phyloP scores from a whole-genome alignment of 2,797 vertebrate species.

The Poeciliopsis presidionis region DNA sequence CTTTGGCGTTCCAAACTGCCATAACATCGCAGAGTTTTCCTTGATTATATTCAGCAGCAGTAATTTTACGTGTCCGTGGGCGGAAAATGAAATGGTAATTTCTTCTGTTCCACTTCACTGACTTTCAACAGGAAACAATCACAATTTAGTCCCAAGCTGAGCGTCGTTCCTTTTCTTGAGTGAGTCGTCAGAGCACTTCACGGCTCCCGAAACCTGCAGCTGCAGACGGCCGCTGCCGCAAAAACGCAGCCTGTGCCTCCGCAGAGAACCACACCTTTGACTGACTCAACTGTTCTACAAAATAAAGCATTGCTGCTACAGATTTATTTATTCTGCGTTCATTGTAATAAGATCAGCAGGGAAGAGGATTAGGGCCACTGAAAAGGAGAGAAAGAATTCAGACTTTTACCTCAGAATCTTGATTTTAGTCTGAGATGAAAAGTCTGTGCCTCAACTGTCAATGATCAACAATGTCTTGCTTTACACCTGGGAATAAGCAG shows the following conservation, averaged over 20 bases:
- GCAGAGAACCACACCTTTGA: not conserved
- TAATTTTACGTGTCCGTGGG: conserved; percentile 12
- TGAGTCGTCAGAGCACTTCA: conserved; percentile 11
- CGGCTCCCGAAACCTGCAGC: conserved; percentile 2
- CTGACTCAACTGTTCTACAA: not conserved
- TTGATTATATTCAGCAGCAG: conserved; percentile 8
- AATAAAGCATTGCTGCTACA: not conserved
- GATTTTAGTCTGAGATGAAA: too few species aligned
- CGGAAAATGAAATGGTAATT: conserved; percentile 23
- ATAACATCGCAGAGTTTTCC: conserved; percentile 28
- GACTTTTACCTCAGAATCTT: too few species aligned
- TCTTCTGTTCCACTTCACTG: conserved; percentile 22
- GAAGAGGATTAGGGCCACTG: too few species aligned
- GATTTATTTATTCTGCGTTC: not conserved
- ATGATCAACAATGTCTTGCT: not conserved
- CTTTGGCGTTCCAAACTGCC: conserved; percentile 28
- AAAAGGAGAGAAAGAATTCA: too few species aligned
- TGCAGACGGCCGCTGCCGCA: not conserved
- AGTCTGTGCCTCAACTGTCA: not conserved
- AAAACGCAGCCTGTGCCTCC: not conserved
- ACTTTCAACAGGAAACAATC: conserved; percentile 30
- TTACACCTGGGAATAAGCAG: not conserved
- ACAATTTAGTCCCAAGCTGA: conserved; percentile 20
- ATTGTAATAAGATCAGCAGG: not conserved
- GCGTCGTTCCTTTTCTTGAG: conserved; percentile 6